Conservation (phyloP, 64 coral and sea anemone species). For the Actinia tenebrosa region DNA sequence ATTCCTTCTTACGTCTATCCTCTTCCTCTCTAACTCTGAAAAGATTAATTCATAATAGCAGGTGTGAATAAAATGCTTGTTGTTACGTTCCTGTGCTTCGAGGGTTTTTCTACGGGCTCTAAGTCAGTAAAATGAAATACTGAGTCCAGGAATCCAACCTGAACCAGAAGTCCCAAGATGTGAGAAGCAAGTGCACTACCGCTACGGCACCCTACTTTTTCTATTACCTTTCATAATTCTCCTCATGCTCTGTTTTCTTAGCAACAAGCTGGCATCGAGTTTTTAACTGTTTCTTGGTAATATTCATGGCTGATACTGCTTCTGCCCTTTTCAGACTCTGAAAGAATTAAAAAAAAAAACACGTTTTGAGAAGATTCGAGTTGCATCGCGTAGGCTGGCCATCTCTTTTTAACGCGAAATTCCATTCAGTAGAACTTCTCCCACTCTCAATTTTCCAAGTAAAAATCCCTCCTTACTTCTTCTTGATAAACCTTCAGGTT, state of each 20-base stretch:
- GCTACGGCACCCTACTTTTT: not conserved
- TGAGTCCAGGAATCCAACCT: too few species aligned
- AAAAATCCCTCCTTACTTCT: slow-evolving; percentile 18
- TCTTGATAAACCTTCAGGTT: slow-evolving; percentile 32
- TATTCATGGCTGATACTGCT: slow-evolving; percentile 17
- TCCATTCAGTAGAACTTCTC: too few species aligned
- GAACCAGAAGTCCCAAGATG: too few species aligned
- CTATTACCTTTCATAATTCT: slow-evolving; percentile 35
- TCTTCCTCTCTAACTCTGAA: slow-evolving; percentile 45
- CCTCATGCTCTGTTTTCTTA: slow-evolving; percentile 33
- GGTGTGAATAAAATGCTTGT: not conserved
- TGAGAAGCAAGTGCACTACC: too few species aligned
- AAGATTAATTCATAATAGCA: not conserved
- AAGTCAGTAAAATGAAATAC: too few species aligned
- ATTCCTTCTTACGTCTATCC: slow-evolving; percentile 36
- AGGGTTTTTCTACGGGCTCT: too few species aligned
- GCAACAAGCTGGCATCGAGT: slow-evolving; percentile 24
- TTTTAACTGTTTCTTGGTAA: slow-evolving; percentile 47
- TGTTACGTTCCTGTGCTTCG: too few species aligned
- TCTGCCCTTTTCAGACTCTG: slow-evolving; percentile 42
- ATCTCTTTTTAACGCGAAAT: too few species aligned
- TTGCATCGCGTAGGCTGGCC: too few species aligned
- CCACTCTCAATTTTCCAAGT: too few species aligned
- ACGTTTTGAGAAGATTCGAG: not conserved
- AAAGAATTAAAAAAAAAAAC: not conserved